Evolutionary conservation across 2,888 invertebrate genomes (phyloP).

Genomic region (Mythimna ferrago): DNA sequence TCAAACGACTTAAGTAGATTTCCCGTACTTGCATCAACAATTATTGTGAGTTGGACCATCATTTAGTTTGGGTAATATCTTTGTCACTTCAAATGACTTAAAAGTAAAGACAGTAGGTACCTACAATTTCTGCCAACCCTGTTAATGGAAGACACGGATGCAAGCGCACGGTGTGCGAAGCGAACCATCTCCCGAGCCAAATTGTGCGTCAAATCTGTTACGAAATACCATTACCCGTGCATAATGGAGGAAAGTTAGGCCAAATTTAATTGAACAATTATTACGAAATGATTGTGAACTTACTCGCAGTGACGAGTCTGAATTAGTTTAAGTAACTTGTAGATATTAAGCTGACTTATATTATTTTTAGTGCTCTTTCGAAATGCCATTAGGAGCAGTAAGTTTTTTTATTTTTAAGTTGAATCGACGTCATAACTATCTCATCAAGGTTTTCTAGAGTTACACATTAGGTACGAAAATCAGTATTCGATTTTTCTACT

Average conservation of each 20-base stretch:
- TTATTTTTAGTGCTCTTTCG: too few species aligned
- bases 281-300: conserved; percentile 61
- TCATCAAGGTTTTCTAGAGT: background rate
- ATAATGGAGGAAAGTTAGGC: conserved; percentile 71
- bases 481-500: background rate
- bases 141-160: conserved; percentile 42
- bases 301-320: conserved; percentile 29
- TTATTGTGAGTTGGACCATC: too few species aligned
- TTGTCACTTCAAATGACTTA: background rate
- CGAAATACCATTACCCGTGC: conserved; percentile 70
- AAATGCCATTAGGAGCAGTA: too few species aligned
- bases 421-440: background rate
- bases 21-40: too few species aligned
- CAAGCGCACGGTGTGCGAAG: conserved; percentile 44
- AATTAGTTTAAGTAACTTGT: conserved; percentile 3
- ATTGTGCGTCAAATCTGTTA: conserved; percentile 70
- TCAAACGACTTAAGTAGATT: too few species aligned
- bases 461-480: background rate
- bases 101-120: background rate
- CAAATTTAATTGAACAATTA: conserved; percentile 60
- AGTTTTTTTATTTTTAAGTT: background rate
- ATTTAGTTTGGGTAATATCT: too few species aligned
- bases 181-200: conserved; percentile 64
- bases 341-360: conserved; percentile 2
- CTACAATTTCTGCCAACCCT: conserved; percentile 36